Evolutionary conservation across 2,888 invertebrate genomes (phyloP).

Genomic region (Drosophila borealis): DNA sequence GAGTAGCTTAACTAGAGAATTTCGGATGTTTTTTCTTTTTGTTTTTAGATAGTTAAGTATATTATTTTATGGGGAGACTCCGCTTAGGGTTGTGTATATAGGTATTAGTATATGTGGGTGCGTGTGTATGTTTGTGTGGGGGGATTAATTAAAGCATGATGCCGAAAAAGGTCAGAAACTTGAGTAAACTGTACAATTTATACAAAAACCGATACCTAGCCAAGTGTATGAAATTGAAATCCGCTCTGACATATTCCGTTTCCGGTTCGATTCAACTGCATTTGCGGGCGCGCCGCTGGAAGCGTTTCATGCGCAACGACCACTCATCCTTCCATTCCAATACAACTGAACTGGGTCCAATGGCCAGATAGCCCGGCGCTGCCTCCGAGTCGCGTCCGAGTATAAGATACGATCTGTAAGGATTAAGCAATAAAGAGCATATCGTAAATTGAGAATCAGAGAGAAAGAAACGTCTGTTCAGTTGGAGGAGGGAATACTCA

Average conservation of each 20-base stretch:
- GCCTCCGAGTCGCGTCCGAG: slow-evolving; percentile 83
- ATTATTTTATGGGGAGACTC: slow-evolving; percentile 28
- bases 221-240: slow-evolving; percentile 84
- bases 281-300: slow-evolving; percentile 84
- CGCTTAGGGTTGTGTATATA: slow-evolving; percentile 23
- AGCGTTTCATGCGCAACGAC: slow-evolving; percentile 84
- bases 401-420: slow-evolving; percentile 82
- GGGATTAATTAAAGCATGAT: slow-evolving; percentile 81
- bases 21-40: slow-evolving; percentile 11
- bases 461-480: not conserved
- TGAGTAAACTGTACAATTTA: slow-evolving; percentile 85
- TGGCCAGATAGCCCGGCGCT: slow-evolving; percentile 83
- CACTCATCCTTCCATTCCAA: slow-evolving; percentile 84
- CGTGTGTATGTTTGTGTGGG: slow-evolving; percentile 18
- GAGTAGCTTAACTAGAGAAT: slow-evolving; percentile 46
- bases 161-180: slow-evolving; percentile 84
- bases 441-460: not conserved
- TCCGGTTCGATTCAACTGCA: slow-evolving; percentile 85
- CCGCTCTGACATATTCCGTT: slow-evolving; percentile 84
- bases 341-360: slow-evolving; percentile 83
- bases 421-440: not conserved
- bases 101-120: slow-evolving; percentile 2
- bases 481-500: slow-evolving; percentile 57
- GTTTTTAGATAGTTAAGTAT: slow-evolving; percentile 3
- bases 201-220: slow-evolving; percentile 84